Conservation (phyloP, 2,888 invertebrate genomes). For the Drosophila anomelani region DNA sequence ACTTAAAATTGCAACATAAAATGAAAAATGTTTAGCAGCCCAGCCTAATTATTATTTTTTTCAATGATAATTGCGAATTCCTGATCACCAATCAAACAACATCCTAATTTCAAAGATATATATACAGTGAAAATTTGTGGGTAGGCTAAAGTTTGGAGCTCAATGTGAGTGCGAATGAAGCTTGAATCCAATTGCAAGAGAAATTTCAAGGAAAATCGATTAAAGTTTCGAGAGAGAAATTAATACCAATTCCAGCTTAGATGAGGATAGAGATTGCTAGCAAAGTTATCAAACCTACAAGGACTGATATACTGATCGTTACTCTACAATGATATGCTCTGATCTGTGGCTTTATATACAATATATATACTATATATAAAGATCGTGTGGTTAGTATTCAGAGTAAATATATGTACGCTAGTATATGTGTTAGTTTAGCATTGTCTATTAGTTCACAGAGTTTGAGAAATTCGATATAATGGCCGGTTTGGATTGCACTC, state of each 20-base stretch:
- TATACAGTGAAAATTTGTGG: constrained; percentile 25
- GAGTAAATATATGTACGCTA: constrained; percentile 37
- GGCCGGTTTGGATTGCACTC: constrained; percentile 68
- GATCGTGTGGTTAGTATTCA: constrained; percentile 31
- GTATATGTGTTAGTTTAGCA: constrained; percentile 22
- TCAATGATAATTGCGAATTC: not conserved
- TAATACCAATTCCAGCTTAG: constrained; percentile 16
- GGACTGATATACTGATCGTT: constrained; percentile 36
- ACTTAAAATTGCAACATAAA: constrained; percentile 11
- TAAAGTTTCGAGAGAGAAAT: not conserved
- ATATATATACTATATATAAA: constrained; percentile 21
- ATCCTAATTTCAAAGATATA: constrained; percentile 21
- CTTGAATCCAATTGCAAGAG: constrained; percentile 25
- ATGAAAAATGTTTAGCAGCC: constrained; percentile 19
- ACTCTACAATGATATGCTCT: constrained; percentile 45
- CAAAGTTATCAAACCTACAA: constrained; percentile 23
- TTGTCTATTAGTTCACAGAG: constrained; percentile 36
- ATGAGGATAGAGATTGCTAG: constrained; percentile 21
- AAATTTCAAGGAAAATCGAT: constrained; percentile 14
- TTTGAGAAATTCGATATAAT: constrained; percentile 73
- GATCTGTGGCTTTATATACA: constrained; percentile 44
- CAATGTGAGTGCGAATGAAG: constrained; percentile 23
- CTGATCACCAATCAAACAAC: constrained; percentile 35
- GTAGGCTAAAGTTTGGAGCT: constrained; percentile 15
- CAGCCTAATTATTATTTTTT: constrained; percentile 8